These are phyloP conservation scores for Caracal caracal DNA, from an alignment of 2,113 vertebrate species.

Conservation along the genomic window DNA sequence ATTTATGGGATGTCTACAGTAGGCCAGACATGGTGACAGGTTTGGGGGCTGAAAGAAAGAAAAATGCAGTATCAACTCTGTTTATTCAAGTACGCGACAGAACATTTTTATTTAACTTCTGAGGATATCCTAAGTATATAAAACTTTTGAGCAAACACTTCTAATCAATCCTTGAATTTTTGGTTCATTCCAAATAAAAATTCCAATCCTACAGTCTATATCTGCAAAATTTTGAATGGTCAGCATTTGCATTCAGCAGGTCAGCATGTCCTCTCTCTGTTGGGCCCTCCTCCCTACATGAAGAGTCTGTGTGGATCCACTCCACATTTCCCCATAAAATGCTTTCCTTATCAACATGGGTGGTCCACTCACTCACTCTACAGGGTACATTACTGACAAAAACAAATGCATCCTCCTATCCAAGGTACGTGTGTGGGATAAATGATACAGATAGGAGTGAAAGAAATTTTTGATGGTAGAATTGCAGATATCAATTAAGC, in stretches of 20 bases:
- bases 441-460: not conserved
- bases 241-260: not conserved
- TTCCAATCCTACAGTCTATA: not conserved
- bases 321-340: not conserved
- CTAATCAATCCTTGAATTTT: not conserved
- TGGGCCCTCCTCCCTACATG: not conserved
- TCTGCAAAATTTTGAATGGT: not conserved
- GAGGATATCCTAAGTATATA: not conserved
- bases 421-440: not conserved
- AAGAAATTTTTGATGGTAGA: not conserved
- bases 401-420: not conserved
- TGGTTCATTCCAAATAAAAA: not conserved
- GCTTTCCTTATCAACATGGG: not conserved
- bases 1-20: not conserved
- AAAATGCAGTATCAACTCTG: not conserved
- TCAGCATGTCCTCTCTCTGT: not conserved
- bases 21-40: not conserved
- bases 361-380: not conserved
- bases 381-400: not conserved
- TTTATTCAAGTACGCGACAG: not conserved
- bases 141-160: not conserved
- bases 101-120: constrained; percentile 1
- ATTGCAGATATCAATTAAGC: not conserved
- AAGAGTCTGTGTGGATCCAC: not conserved
- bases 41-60: not conserved